Percentiles rank a stretch among this genome's conserved stretches.
phyloP scores from a whole-genome alignment of 2,113 vertebrate genomes.

The Coptodon bakossiorum region DNA sequence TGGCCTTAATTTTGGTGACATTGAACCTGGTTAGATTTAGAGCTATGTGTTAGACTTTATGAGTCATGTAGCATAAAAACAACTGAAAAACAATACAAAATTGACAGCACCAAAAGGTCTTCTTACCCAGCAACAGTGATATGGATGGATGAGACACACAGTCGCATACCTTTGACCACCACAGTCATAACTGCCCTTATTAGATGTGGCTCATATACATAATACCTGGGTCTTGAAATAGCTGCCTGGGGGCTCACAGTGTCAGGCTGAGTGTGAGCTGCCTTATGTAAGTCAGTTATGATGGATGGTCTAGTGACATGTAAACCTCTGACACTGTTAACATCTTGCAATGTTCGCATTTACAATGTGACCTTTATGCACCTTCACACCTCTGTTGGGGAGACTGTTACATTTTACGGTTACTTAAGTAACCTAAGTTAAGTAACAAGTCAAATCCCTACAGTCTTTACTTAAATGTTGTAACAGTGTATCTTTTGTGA shows the following conservation, averaged over 20 bases:
- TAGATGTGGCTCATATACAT: constrained; percentile 3
- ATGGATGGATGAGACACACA: background rate
- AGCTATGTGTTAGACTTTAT: background rate
- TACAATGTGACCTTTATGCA: background rate
- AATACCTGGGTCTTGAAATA: constrained; percentile 29
- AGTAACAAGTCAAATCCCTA: background rate
- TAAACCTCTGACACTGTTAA: background rate
- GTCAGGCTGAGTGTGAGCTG: background rate
- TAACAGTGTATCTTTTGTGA: background rate
- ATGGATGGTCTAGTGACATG: background rate
- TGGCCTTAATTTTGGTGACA: background rate
- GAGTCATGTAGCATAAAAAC: background rate
- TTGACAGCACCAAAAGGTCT: background rate
- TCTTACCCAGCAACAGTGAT: constrained; percentile 17
- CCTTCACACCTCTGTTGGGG: background rate
- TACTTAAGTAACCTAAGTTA: background rate
- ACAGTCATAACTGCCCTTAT: background rate
- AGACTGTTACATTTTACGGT: background rate
- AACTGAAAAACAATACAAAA: background rate
- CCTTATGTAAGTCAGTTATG: background rate
- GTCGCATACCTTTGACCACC: background rate
- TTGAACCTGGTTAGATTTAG: background rate
- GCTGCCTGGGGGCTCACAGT: background rate
- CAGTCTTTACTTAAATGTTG: background rate
- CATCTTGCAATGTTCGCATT: background rate